Evolutionary conservation across 2,888 invertebrate genomes (phyloP), one percentile per base, ranked within the genome.

Genomic region (Amiota minor): DNA sequence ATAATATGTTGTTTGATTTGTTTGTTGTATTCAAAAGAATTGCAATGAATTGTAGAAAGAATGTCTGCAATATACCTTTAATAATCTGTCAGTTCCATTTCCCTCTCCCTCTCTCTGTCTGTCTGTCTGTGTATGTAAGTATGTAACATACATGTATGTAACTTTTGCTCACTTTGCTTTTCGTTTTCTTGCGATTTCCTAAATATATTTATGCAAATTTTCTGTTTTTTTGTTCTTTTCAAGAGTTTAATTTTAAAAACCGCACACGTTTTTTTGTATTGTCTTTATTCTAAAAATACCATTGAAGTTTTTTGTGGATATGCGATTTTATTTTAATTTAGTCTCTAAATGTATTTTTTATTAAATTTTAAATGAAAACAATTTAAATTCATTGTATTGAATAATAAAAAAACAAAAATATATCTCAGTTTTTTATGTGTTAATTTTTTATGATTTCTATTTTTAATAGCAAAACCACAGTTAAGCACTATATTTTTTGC

Each of bases 21-120:
- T 68, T 50, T 68, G 35, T 35, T 35, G 50, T n/a, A 68, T 68
- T 23, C 67, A 50, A 49, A 68, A 68, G 50, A 68, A 53, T 68
- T 68, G 46, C 23, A 53, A 11, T n/a, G 53, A 2, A 12, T 53
- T 53, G 53, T 16, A 53, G n/a, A 53, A 10, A 53, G n/a, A 16
- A 59, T 18, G 18, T 59, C 10, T 59, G 2, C 59, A 59, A 59
- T 11, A 55, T n/a, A 14, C 18, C 9, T 59, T 59, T 16, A 11
- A 35, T 16, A 11, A 35, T 35, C 0, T 35, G 35, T 6, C 35
- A 6, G 35, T 6, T 35, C 6, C 6, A 1, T 35, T 8, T 4
- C 35, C 0, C 35, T 6, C 35, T 35, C 35, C 6, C 35, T 35
- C 4, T 35, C 35, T 35, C 35, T 35, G 4, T 35, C 35, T 35